These are phyloP conservation scores for Leptopterna dolabrata DNA, from an alignment of 2,888 invertebrate genomes.

Conservation along the genomic window DNA sequence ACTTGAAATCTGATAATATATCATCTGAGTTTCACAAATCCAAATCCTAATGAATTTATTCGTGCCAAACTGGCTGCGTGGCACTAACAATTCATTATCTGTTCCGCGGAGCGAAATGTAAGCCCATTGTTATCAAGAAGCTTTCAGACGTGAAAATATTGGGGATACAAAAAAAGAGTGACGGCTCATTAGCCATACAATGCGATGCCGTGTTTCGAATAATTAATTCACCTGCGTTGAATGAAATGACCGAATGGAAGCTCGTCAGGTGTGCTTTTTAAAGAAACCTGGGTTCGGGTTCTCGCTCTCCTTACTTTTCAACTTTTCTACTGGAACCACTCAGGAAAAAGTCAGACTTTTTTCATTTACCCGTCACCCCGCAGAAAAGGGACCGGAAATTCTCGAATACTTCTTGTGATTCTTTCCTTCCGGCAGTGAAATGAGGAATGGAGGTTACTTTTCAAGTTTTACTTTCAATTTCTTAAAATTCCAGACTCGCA, in stretches of 20 bases:
- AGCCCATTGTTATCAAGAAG: background rate
- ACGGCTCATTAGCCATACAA: background rate
- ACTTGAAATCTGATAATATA: too few species aligned
- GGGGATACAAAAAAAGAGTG: background rate
- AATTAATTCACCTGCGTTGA: background rate
- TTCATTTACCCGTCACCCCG: constrained; percentile 9
- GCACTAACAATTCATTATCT: too few species aligned
- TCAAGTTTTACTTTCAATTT: background rate
- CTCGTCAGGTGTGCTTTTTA: background rate
- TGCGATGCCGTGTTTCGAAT: background rate
- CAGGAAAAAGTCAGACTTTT: background rate
- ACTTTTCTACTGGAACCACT: background rate
- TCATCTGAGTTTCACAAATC: too few species aligned
- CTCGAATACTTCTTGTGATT: background rate
- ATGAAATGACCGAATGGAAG: background rate
- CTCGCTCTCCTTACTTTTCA: background rate
- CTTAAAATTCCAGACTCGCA: too few species aligned
- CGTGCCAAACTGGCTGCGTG: too few species aligned
- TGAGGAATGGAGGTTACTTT: background rate
- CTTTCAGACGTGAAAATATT: background rate
- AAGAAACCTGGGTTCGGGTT: background rate
- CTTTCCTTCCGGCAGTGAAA: background rate
- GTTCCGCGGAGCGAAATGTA: background rate
- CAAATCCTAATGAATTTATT: too few species aligned
- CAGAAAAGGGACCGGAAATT: background rate